Conservation (phyloP, 2,797 vertebrate genomes). For the Cyprinella venusta region DNA sequence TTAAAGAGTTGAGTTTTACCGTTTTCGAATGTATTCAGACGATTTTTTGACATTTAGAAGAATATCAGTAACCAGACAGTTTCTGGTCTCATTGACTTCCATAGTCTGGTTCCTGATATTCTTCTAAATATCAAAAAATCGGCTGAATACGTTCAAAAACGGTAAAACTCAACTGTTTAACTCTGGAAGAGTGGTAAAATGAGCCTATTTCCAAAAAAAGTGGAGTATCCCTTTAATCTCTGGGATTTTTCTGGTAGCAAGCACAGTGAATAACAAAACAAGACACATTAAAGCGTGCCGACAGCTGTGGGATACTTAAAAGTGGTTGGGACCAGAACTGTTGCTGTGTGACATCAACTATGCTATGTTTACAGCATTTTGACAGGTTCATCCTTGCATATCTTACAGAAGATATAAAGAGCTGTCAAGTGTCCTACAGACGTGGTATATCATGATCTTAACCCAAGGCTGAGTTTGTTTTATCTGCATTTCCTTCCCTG, state of each 20-base stretch:
- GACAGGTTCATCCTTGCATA: constrained; percentile 30
- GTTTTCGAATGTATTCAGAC: too few relatives aligned
- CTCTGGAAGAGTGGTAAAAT: too few relatives aligned
- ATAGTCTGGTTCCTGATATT: too few relatives aligned
- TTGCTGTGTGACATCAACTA: not conserved
- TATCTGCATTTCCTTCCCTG: not conserved
- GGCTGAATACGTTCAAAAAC: too few relatives aligned
- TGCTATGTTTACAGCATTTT: constrained; percentile 10
- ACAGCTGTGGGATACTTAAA: constrained; percentile 29
- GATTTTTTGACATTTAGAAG: too few relatives aligned
- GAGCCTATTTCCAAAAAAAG: too few relatives aligned
- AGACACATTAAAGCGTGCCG: not conserved
- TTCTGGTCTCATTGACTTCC: too few relatives aligned
- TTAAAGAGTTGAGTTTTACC: too few relatives aligned
- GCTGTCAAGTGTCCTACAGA: constrained; percentile 1
- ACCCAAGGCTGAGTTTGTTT: constrained; percentile 25
- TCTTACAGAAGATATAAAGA: constrained; percentile 8
- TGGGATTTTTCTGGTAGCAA: not conserved
- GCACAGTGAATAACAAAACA: not conserved
- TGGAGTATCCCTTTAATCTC: too few relatives aligned
- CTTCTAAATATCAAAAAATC: too few relatives aligned
- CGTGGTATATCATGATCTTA: constrained; percentile 12
- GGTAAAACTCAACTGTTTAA: too few relatives aligned
- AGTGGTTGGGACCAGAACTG: not conserved
- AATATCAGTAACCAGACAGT: too few relatives aligned